A percentile compares a stretch with the other conserved stretches of the same genome.
Conservation (phyloP, 1,140 invertebrate genomes). For the Calosoma granatense region DNA sequence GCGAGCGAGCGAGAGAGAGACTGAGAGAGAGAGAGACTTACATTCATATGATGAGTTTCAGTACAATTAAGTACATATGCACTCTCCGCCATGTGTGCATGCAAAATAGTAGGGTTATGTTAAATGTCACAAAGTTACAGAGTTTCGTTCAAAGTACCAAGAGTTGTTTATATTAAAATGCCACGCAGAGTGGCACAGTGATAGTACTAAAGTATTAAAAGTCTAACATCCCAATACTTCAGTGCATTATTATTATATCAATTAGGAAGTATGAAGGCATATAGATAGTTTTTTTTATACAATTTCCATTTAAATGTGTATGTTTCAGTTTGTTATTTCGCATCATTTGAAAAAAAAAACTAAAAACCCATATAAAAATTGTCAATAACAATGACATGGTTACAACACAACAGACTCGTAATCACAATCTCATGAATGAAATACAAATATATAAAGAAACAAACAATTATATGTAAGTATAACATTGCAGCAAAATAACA, state of each 20-base stretch:
- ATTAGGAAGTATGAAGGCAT: slow-evolving; percentile 36
- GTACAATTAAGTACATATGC: too few relatives aligned
- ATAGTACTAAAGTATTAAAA: slow-evolving; percentile 37
- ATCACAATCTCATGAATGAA: too few relatives aligned
- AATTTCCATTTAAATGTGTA: slow-evolving; percentile 17
- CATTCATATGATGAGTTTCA: too few relatives aligned
- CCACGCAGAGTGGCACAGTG: slow-evolving; percentile 29
- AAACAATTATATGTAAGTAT: too few relatives aligned
- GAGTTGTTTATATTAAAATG: slow-evolving; percentile 34
- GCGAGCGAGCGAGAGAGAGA: too few relatives aligned
- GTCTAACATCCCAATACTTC: slow-evolving; percentile 37
- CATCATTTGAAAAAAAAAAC: not conserved
- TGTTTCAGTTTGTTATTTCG: slow-evolving; percentile 2
- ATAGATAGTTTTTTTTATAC: slow-evolving; percentile 34
- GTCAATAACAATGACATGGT: too few relatives aligned
- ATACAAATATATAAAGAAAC: too few relatives aligned
- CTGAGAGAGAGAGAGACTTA: too few relatives aligned
- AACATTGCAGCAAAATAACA: not conserved
- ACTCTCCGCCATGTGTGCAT: too few relatives aligned
- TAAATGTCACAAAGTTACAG: too few relatives aligned
- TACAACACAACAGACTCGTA: too few relatives aligned
- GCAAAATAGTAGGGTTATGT: too few relatives aligned
- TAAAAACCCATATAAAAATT: not conserved
- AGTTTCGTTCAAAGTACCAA: slow-evolving; percentile 18
- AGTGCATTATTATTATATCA: slow-evolving; percentile 34